Conservation (phyloP, 2,113 vertebrate species). For the Typhlomys cinereus region DNA sequence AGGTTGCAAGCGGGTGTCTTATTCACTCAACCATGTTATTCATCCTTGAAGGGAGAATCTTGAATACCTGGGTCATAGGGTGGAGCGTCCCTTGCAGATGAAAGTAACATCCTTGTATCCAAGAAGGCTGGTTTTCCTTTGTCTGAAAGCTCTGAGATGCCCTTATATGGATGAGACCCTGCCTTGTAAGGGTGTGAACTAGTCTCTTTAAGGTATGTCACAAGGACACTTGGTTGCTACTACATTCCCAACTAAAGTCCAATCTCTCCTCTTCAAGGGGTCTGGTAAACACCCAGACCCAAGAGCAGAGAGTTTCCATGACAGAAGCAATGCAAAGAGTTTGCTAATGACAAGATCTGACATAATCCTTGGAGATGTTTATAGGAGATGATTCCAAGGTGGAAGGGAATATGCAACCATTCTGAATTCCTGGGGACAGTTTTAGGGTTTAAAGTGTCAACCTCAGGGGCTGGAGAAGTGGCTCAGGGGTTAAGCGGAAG, state of each 20-base stretch:
- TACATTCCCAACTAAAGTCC: not conserved
- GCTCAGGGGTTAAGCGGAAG: no score
- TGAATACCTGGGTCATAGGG: not conserved
- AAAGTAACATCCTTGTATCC: not conserved
- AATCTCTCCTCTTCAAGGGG: not conserved
- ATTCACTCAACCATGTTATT: no score
- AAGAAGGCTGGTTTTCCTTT: not conserved
- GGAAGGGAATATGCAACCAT: not conserved
- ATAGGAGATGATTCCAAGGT: not conserved
- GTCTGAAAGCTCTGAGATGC: slow-evolving; percentile 8
- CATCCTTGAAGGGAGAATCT: no score
- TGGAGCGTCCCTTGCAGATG: not conserved
- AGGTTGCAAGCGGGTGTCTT: no score
- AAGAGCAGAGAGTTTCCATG: not conserved
- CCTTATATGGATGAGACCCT: not conserved
- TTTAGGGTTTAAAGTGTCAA: slow-evolving; percentile 7
- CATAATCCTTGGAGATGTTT: not conserved
- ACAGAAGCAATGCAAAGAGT: not conserved
- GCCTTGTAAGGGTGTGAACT: not conserved
- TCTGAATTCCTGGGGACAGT: not conserved
- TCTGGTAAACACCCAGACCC: not conserved
- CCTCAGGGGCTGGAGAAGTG: no score
- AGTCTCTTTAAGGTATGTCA: not conserved
- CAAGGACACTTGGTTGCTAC: not conserved
- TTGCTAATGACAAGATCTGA: slow-evolving; percentile 23